These are phyloP conservation scores for cattle (Bos taurus) DNA, from an alignment of 2,113 vertebrate species.

Conservation along the genomic window DNA sequence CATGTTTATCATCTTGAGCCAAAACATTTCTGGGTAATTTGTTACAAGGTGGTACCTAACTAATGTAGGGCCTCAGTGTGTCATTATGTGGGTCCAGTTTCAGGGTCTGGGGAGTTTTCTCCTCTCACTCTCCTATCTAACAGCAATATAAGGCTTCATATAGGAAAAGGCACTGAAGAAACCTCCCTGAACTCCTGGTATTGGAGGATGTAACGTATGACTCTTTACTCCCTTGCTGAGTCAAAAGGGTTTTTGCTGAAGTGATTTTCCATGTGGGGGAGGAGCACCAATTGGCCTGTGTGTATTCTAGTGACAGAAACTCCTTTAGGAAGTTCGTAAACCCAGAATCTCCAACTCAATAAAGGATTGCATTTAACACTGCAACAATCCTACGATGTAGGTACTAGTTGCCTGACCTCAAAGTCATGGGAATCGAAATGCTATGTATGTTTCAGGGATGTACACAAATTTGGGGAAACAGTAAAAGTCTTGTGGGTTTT, in stretches of 20 bases:
- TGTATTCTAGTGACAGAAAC: background rate
- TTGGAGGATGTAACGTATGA: background rate
- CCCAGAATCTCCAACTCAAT: background rate
- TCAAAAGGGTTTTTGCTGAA: constrained; percentile 24
- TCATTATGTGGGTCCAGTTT: background rate
- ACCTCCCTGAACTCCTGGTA: background rate
- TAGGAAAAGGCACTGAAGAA: background rate
- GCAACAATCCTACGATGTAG: background rate
- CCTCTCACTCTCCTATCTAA: background rate
- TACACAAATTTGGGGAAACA: background rate
- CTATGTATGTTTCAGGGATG: background rate
- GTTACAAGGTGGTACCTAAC: background rate
- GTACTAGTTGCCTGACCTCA: background rate
- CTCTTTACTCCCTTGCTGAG: background rate
- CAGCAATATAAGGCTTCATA: background rate
- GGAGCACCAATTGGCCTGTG: background rate
- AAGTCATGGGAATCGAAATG: background rate
- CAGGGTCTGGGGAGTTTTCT: background rate
- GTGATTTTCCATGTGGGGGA: background rate
- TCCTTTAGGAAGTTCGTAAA: constrained; percentile 1
- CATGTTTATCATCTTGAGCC: background rate
- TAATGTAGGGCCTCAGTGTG: background rate
- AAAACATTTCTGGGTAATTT: background rate
- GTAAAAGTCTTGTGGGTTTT: background rate
- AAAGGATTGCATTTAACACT: background rate